Conservation (phyloP, 2,888 invertebrate genomes). For the Eudemis profundana region DNA sequence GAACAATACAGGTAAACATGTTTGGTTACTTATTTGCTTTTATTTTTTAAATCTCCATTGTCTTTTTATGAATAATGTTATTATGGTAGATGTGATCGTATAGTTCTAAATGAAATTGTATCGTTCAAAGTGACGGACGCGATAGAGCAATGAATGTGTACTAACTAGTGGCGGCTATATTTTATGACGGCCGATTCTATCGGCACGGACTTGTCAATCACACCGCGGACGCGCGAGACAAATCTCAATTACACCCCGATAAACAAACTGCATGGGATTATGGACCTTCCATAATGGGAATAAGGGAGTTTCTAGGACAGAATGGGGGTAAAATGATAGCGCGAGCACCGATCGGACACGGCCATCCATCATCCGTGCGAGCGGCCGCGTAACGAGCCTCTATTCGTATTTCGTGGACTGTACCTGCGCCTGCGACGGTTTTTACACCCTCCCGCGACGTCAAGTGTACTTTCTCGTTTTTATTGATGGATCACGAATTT, state of each 20-base stretch:
- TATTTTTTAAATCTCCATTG: conserved; percentile 2
- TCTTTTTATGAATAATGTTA: conserved; percentile 43
- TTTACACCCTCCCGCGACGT: conserved; percentile 65
- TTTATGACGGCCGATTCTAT: conserved; percentile 80
- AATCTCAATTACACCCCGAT: conserved; percentile 62
- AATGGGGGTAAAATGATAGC: conserved; percentile 47
- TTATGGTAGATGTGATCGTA: conserved; percentile 48
- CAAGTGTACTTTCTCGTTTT: conserved; percentile 52
- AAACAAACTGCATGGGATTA: conserved; percentile 52
- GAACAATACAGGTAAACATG: background rate
- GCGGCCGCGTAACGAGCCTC: conserved; percentile 81
- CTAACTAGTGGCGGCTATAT: conserved; percentile 81
- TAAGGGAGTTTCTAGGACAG: conserved; percentile 49
- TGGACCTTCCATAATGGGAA: conserved; percentile 55
- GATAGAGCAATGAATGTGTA: conserved; percentile 76
- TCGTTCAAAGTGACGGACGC: conserved; percentile 53
- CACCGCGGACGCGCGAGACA: conserved; percentile 59
- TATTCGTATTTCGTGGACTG: conserved; percentile 63
- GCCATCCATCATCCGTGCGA: conserved; percentile 79
- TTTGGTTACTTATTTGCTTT: background rate
- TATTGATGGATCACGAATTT: conserved; percentile 74
- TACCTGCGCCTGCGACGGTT: conserved; percentile 68
- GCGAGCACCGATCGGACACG: conserved; percentile 72
- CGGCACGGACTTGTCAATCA: conserved; percentile 84
- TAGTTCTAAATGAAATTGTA: conserved; percentile 45